These are phyloP conservation scores for Gandaritis pyraliata DNA, from an alignment of 2,888 invertebrate genomes.

Conservation along the genomic window DNA sequence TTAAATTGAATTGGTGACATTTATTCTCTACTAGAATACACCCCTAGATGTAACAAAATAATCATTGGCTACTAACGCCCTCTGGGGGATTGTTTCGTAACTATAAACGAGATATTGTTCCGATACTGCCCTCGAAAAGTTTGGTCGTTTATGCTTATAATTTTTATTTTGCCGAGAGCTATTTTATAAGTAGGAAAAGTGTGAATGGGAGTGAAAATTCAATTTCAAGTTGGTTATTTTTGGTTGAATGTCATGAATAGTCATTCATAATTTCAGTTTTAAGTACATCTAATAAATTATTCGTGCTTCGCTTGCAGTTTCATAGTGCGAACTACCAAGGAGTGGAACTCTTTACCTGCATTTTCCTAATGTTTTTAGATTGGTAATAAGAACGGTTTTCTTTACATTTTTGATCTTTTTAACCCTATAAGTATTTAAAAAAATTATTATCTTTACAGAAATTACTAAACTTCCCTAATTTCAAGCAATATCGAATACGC, in stretches of 20 bases:
- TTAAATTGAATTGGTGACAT: too few species aligned
- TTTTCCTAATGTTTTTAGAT: too few species aligned
- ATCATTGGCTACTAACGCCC: constrained; percentile 80
- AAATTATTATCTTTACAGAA: too few species aligned
- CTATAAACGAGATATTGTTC: constrained; percentile 73
- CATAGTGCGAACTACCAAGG: too few species aligned
- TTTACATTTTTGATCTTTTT: too few species aligned
- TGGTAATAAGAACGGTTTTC: too few species aligned
- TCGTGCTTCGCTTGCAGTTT: too few species aligned
- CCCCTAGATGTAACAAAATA: constrained; percentile 67
- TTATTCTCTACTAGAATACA: constrained; percentile 48
- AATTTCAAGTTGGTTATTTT: not conserved
- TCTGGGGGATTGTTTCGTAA: constrained; percentile 70
- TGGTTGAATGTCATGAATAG: too few species aligned
- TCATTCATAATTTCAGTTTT: too few species aligned
- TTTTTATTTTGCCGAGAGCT: constrained; percentile 37
- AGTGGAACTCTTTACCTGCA: too few species aligned
- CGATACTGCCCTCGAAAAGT: constrained; percentile 58
- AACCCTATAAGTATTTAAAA: too few species aligned
- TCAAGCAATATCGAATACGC: constrained; percentile 7
- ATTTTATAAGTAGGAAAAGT: constrained; percentile 31
- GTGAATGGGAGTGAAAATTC: constrained; percentile 10
- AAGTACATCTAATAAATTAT: too few species aligned
- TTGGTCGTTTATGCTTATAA: constrained; percentile 68
- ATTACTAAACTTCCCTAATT: not conserved